phyloP scores from a whole-genome alignment of 2,113 vertebrate genomes.

The Brachypodius melanocephalos region DNA sequence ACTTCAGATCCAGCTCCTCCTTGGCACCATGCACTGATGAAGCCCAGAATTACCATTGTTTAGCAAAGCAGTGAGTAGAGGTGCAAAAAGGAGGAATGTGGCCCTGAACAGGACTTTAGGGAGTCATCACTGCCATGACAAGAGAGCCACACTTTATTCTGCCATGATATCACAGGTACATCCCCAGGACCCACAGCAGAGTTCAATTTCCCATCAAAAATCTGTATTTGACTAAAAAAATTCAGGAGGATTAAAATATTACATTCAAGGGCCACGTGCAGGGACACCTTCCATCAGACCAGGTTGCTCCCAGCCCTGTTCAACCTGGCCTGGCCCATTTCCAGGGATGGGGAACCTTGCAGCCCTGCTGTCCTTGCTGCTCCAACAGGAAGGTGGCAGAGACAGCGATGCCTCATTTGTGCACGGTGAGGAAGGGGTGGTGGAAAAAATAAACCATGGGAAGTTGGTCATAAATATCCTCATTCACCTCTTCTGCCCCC shows the following conservation, averaged over 20 bases:
- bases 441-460: background rate
- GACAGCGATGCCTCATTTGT: accelerated
- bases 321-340: background rate
- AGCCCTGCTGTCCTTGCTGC: background rate
- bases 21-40: accelerated
- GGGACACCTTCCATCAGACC: background rate
- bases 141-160: background rate
- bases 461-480: background rate
- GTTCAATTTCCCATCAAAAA: background rate
- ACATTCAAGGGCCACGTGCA: background rate
- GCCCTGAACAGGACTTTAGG: background rate
- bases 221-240: accelerated
- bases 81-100: background rate
- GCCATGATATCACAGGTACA: accelerated
- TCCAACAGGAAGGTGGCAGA: background rate
- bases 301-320: background rate
- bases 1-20: background rate
- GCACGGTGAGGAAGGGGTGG: background rate
- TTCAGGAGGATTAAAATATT: background rate
- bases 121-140: background rate
- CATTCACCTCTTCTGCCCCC: background rate
- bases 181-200: background rate
- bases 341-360: background rate
- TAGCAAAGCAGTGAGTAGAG: background rate
- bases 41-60: background rate